Base-by-base conservation (phyloP, 2,113 vertebrate species). In the Syngnathus floridae region DNA sequence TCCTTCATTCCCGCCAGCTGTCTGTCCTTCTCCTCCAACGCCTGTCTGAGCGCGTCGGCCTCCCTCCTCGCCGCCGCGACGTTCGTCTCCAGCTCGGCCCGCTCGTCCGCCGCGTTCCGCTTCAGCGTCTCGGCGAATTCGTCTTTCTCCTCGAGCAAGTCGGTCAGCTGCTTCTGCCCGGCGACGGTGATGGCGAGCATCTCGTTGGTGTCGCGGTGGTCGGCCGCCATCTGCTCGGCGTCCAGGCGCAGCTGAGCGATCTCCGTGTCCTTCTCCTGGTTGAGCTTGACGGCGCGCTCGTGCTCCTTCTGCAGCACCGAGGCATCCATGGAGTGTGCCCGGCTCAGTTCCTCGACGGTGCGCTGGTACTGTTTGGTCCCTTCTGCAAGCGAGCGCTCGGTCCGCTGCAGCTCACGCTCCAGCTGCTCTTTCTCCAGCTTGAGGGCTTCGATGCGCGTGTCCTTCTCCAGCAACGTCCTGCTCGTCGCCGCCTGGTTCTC, bases 1-100 rank as follows among this genome's bases (percentile, higher is more conserved):
- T 99, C 97, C 70, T 98, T 99, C 96, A 99, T 98, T 10, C 84
- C 80, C 0, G 93, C 92, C 60, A 99, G 88, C 67, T 85, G 93
- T 74, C 82, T 92, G 40, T 99, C 97, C 76, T 93, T 99, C 65
- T 99, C 96, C 59, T 98, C 96, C 8, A 94, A 49, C 0, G 69
- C 89, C 68, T 90, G 94, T 67, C 81, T 92, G 55, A 95, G 84
- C 21, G 67, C 38, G 37, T 92, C 91, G 8, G 67, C 86, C 49
- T 91, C 93, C 65, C 88, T 81, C 21, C 60, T 90, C 22, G 80
- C 71, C 37, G 66, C 75, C 17, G 84, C 64, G n/a, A 74, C 63
- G 6, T 74, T 82, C 40, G 73, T 79, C 56, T 92, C 91, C 80
- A 94, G 79, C 52, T 96, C 91, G 2, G 67, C 73, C 71, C 93